These are phyloP conservation scores for Rotaria magnacalcarata DNA, from an alignment of 2,888 invertebrate genomes.

Conservation along the genomic window DNA sequence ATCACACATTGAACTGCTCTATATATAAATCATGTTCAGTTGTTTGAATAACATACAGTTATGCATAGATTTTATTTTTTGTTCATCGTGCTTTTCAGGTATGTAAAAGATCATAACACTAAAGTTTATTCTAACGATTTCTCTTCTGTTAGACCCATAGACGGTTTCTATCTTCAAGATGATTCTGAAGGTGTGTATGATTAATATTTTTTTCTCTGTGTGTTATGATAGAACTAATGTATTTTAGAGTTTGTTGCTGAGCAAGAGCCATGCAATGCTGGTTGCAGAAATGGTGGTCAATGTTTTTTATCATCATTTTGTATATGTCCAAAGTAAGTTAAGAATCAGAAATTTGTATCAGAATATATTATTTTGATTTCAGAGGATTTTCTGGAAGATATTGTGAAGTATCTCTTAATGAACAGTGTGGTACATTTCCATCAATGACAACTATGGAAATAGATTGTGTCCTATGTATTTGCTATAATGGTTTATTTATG, in stretches of 20 bases:
- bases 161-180: background rate
- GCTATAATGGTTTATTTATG: slow-evolving; percentile 5
- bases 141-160: background rate
- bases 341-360: background rate
- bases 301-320: background rate
- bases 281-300: background rate
- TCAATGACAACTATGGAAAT: background rate
- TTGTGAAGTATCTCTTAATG: background rate
- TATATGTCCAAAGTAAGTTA: background rate
- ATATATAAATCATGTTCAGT: slow-evolving; percentile 24
- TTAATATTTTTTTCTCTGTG: too few relatives aligned
- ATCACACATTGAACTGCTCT: background rate
- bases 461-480: background rate
- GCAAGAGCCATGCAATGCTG: background rate
- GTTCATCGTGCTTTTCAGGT: background rate
- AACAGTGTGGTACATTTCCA: background rate
- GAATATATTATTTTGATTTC: background rate
- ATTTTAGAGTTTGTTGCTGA: background rate
- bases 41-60: background rate
- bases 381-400: slow-evolving; percentile 1
- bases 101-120: background rate
- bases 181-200: background rate
- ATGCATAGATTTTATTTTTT: background rate
- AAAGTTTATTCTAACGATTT: too few relatives aligned
- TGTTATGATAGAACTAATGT: too few relatives aligned